phyloP scores from a whole-genome alignment of 2,113 vertebrate species.

The Oreocharis arfaki region DNA sequence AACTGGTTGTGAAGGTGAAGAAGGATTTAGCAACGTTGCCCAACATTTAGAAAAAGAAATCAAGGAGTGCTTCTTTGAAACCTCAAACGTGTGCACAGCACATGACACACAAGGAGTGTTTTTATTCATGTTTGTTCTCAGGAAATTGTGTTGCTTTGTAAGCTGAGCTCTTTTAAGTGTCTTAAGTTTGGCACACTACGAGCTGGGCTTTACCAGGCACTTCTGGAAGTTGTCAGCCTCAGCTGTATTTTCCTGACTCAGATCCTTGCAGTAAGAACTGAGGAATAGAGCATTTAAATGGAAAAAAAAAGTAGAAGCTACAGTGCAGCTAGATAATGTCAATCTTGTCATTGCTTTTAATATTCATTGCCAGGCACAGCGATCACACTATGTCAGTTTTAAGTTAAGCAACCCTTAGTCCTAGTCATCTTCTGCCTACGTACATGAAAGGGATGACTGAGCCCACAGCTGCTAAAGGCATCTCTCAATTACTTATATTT shows the following conservation, averaged over 20 bases:
- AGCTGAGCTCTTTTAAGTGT: background rate
- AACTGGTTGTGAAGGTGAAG: background rate
- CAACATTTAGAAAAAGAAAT: background rate
- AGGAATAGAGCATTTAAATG: background rate
- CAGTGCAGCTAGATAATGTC: slow-evolving; percentile 18
- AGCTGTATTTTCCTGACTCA: background rate
- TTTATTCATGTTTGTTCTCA: background rate
- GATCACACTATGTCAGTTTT: slow-evolving; percentile 25
- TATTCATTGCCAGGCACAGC: slow-evolving; percentile 22
- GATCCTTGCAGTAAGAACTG: background rate
- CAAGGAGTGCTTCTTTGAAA: background rate
- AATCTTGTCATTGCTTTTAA: slow-evolving; percentile 36
- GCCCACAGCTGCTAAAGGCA: slow-evolving; percentile 38
- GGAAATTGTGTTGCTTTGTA: background rate
- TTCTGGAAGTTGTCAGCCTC: slow-evolving; percentile 11
- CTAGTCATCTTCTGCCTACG: slow-evolving; percentile 9
- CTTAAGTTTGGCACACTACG: background rate
- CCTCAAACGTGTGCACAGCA: background rate
- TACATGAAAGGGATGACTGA: slow-evolving; percentile 40
- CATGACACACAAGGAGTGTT: background rate
- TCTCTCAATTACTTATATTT: slow-evolving; percentile 39
- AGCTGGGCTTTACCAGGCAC: background rate
- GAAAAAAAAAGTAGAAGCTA: background rate
- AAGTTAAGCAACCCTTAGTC: slow-evolving; percentile 34
- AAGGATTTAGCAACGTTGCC: background rate